Conservation (phyloP, 2,888 invertebrate genomes). For the Anoplius nigerrimus region DNA sequence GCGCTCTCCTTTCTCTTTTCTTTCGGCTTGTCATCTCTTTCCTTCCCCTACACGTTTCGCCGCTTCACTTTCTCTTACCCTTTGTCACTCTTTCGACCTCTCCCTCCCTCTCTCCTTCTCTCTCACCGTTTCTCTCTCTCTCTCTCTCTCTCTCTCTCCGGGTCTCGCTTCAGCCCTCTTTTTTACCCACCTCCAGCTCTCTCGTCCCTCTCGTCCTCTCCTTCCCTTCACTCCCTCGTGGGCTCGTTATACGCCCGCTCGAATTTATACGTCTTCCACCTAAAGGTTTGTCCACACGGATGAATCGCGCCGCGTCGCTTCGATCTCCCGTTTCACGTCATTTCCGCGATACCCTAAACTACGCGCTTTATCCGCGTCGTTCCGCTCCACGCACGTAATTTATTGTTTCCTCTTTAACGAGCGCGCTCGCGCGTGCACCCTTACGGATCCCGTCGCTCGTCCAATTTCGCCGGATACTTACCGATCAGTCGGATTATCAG, state of each 20-base stretch:
- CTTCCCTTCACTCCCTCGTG: constrained; percentile 30
- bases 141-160: constrained; percentile 25
- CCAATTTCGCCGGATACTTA: neutral
- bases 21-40: constrained; percentile 17
- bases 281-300: constrained; percentile 44
- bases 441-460: neutral
- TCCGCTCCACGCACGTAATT: too few species aligned
- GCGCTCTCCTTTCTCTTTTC: constrained; percentile 27
- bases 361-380: too few species aligned
- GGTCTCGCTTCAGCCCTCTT: constrained; percentile 21
- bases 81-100: constrained; percentile 31
- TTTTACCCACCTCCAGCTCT: constrained; percentile 6
- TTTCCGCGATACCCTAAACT: too few species aligned
- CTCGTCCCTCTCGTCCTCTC: constrained; percentile 11
- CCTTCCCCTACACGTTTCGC: neutral
- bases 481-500: neutral
- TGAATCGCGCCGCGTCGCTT: constrained; percentile 8
- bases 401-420: neutral
- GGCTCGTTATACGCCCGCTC: constrained; percentile 58
- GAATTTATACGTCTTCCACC: constrained; percentile 54
- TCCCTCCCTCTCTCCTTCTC: constrained; percentile 11
- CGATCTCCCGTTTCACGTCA: constrained; percentile 12
- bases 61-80: constrained; percentile 26
- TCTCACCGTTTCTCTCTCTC: constrained; percentile 23
- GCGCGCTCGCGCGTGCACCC: neutral